Evolutionary conservation across 2,888 invertebrate genomes (phyloP), one percentile per base, ranked within the genome.

Genomic region (Brenthis daphne): DNA sequence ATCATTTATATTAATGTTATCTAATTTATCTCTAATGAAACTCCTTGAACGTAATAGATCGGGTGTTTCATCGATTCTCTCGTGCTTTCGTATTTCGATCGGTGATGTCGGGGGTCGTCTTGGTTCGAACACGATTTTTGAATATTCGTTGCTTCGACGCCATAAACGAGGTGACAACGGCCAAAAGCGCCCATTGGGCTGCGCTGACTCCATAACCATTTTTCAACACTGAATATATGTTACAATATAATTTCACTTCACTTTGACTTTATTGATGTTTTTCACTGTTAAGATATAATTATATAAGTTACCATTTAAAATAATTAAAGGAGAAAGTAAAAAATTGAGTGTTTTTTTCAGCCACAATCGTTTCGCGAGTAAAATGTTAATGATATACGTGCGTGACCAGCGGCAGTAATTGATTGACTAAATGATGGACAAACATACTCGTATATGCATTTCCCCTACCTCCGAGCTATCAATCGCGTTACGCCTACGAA

Each of bases 191-290:
- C 89, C 88, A 70, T 82, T 84, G 75, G 84, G 85, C 72, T 89
- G 87, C 60, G 87, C 81, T 72, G 90, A 84, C 85, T 92, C 92
- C 90, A 92, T 90, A 76, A 92, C 90, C 92, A 92, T 92, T 84
- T 87, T 64, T 63, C 14, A 61, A 64, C 66, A 71, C 71, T 69
- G 37, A 57, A 50, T 20, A 51, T 54, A 14, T 73, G 72, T 71
- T 51, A 16, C 14, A 37, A 63, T 43, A 43, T 54, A 20, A 43
- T 14, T 54, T 63, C 63, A 63, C 53, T 20, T 43, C 68, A 73
- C 74, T 72, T 65, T 75, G 85, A 87, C 85, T 86, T 79, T 86
- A 85, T 83, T 87, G 85, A 85, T 80, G 78, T 77, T 65, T 61
- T 66, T 33, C 64, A 57, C 67, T 70, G 54, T 43, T 24, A 29